A percentile compares a stretch with the other conserved stretches of the same genome.
Conservation (phyloP, 1,140 invertebrate genomes). For the Agrilus planipennis region DNA sequence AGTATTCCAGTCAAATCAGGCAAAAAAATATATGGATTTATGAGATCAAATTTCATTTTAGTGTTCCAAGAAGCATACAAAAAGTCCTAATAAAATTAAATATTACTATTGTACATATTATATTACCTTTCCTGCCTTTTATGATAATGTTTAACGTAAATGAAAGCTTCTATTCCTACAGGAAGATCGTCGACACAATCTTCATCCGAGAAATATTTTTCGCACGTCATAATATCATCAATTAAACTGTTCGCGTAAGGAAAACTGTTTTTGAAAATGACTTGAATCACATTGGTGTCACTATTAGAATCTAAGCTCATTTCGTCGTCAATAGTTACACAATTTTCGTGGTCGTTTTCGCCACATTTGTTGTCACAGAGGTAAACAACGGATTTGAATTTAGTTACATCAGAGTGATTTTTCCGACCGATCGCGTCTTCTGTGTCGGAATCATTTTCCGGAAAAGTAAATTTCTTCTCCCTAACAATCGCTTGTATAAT, state of each 20-base stretch:
- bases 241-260: constrained; percentile 45
- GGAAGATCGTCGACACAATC: constrained; percentile 27
- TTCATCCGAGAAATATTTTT: constrained; percentile 22
- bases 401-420: constrained; percentile 16
- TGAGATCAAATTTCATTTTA: no score
- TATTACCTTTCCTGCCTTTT: constrained; percentile 5
- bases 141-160: constrained; percentile 13
- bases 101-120: no score
- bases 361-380: constrained; percentile 20
- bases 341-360: constrained; percentile 23
- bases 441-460: no score
- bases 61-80: no score
- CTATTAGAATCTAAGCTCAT: constrained; percentile 26
- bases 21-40: no score
- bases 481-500: constrained; percentile 8
- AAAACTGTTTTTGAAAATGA: constrained; percentile 52
- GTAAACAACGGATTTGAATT: constrained; percentile 31
- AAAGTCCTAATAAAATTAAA: no score
- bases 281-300: constrained; percentile 47
- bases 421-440: constrained; percentile 24
- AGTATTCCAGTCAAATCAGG: no score
- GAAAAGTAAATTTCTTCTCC: background rate
- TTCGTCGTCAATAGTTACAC: constrained; percentile 23
- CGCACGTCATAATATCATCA: constrained; percentile 35
- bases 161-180: constrained; percentile 28